These are phyloP conservation scores for Ailurus styani DNA, from an alignment of 2,113 vertebrate genomes.

Conservation along the genomic window DNA sequence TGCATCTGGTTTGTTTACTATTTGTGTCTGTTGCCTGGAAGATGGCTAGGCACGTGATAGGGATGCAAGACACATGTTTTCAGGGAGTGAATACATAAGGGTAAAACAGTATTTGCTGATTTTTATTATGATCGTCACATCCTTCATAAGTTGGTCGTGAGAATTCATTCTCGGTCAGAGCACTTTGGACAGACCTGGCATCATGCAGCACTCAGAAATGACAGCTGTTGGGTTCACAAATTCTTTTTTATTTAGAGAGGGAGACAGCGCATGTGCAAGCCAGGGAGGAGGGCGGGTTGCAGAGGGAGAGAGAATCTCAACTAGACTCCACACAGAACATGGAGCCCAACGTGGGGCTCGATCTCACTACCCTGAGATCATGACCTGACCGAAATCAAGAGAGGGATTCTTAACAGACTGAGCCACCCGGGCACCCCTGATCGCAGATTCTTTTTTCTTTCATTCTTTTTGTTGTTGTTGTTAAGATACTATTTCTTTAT, in stretches of 20 bases:
- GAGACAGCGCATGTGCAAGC: too few species aligned
- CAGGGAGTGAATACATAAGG: not conserved
- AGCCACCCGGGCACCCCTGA: too few species aligned
- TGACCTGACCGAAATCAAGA: too few species aligned
- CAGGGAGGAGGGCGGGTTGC: too few species aligned
- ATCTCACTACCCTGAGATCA: too few species aligned
- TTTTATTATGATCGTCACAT: not conserved
- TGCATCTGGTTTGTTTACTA: not conserved
- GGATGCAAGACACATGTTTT: not conserved
- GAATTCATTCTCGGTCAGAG: not conserved
- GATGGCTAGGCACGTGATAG: accelerated
- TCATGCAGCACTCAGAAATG: not conserved
- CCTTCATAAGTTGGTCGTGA: not conserved
- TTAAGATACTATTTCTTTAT: not conserved
- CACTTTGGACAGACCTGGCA: not conserved
- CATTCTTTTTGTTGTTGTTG: not conserved
- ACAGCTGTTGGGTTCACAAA: not conserved
- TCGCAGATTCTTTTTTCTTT: not conserved
- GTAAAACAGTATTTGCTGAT: not conserved
- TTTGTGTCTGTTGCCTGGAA: not conserved
- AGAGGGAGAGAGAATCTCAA: too few species aligned
- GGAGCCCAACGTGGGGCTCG: too few species aligned
- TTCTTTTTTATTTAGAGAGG: not conserved
- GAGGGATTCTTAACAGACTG: too few species aligned
- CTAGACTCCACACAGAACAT: too few species aligned